Conservation (phyloP, 2,113 vertebrate species). For the Dasyprocta punctata region DNA sequence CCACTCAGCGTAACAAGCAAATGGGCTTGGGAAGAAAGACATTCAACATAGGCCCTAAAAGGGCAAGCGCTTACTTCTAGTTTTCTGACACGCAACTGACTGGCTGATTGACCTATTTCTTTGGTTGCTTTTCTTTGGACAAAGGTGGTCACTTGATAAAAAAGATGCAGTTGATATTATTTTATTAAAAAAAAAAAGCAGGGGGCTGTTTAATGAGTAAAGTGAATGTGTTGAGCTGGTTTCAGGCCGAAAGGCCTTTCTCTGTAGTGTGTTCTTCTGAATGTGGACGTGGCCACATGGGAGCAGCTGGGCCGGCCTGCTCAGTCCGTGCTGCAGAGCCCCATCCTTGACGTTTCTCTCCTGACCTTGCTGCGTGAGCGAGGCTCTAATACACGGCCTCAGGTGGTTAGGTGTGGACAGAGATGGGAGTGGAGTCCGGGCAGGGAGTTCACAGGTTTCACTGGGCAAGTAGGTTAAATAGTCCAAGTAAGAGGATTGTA, state of each 20-base stretch:
- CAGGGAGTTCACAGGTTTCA: too few species aligned
- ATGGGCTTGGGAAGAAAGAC: conserved; percentile 98
- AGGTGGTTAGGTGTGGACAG: fast-evolving
- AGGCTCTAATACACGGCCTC: not conserved
- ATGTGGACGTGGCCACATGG: not conserved
- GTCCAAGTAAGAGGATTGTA: not conserved
- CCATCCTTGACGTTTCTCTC: too few species aligned
- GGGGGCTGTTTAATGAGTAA: not conserved
- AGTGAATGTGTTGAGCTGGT: not conserved
- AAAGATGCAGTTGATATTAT: not conserved
- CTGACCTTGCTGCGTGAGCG: not conserved
- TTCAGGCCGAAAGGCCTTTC: not conserved
- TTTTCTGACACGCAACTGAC: not conserved
- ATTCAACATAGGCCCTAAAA: conserved; percentile 99
- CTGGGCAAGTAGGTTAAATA: not conserved
- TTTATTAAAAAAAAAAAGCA: not conserved
- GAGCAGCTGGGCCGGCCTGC: not conserved
- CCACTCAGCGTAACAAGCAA: conserved; percentile 97
- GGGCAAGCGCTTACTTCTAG: conserved; percentile 84
- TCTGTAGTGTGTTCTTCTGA: too few species aligned
- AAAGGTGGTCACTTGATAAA: not conserved
- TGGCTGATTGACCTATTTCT: fast-evolving
- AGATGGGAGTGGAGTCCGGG: not conserved
- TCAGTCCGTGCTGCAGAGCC: not conserved
- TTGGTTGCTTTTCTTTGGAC: not conserved